Evolutionary conservation across 1,140 invertebrate genomes (phyloP), one percentile per base, ranked within the genome.

Genomic region (Lethocerus indicus): DNA sequence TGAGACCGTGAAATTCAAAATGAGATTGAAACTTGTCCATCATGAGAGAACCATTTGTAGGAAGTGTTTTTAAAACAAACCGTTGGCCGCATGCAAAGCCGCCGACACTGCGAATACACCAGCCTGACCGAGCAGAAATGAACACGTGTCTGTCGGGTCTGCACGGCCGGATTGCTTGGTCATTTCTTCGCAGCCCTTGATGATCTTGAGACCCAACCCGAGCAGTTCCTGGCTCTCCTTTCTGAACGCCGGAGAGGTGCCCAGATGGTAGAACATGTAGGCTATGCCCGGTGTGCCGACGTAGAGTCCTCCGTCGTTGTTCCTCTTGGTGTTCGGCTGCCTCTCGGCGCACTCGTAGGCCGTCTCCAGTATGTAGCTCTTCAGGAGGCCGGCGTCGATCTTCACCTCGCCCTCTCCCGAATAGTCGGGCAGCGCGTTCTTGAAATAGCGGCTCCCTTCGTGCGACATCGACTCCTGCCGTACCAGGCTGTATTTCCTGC

Each of bases 251-350:
- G 66, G 58, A 47, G 68, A 67, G 59, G 68, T 68, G 37, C 64
- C 66, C 18, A 74, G 59, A 57, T 67, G 62, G 56, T 72, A 72
- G 53, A 70, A 72, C 69, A 72, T 73, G 54, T 65, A 75, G 1
- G 69, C 63, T 39, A 73, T 61, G 3, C 73, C 73, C 36, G 65
- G 67, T 18, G 67, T 58, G 0, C 73, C 72, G 27, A 73, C 64
- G 55, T 74, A 75, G 1, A 75, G 46, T 3, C 71, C 72, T 35
- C 71, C 70, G 7, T 69, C 64, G 1, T 64, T 64, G 47, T 62
- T 25, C 28, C 48, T 45, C 5, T 51, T 36, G 14, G 18, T 24
- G 12, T 41, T 24, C 5, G 50, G 42, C 23, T 57, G 47, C 41
- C 42, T 50, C 4, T 44, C 43, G n/a, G 27, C 7, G 20, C 36